Evolutionary conservation across 1,140 invertebrate species (phyloP).

Genomic region (Colletes gigas): DNA sequence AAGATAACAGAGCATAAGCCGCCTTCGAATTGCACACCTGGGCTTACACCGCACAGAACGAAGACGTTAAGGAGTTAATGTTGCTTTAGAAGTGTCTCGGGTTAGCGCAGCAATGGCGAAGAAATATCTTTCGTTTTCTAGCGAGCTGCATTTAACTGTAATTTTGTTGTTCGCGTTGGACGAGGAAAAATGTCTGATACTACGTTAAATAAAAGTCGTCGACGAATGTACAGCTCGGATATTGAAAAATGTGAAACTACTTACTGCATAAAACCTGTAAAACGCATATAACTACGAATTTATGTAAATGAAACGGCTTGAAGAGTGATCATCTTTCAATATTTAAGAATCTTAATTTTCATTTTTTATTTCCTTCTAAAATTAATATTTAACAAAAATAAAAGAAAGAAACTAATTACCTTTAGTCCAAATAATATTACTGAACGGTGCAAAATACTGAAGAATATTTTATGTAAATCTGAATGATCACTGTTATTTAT

Average conservation of each 20-base stretch:
- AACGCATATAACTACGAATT: neutral
- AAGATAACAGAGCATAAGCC: slow-evolving; percentile 33
- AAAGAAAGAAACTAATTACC: neutral
- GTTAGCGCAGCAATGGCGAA: neutral
- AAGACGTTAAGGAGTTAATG: neutral
- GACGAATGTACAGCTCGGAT: neutral
- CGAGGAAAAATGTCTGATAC: neutral
- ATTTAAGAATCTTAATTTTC: too few species aligned
- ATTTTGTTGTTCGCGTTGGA: too few species aligned
- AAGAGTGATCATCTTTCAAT: too few species aligned
- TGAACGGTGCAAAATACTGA: neutral
- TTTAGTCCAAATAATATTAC: neutral
- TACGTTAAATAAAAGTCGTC: neutral
- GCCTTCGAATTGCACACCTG: neutral
- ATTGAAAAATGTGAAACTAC: slow-evolving; percentile 23
- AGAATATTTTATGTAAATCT: neutral
- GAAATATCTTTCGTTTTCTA: too few species aligned
- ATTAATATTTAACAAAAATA: neutral
- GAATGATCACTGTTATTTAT: slow-evolving; percentile 27
- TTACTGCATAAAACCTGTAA: slow-evolving; percentile 17
- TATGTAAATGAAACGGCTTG: too few species aligned
- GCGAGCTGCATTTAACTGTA: too few species aligned
- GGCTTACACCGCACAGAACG: neutral
- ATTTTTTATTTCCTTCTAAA: neutral
- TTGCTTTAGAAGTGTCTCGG: neutral